Base-by-base conservation (phyloP, 2,888 invertebrate genomes). In the Drosophila kambysellisi region DNA sequence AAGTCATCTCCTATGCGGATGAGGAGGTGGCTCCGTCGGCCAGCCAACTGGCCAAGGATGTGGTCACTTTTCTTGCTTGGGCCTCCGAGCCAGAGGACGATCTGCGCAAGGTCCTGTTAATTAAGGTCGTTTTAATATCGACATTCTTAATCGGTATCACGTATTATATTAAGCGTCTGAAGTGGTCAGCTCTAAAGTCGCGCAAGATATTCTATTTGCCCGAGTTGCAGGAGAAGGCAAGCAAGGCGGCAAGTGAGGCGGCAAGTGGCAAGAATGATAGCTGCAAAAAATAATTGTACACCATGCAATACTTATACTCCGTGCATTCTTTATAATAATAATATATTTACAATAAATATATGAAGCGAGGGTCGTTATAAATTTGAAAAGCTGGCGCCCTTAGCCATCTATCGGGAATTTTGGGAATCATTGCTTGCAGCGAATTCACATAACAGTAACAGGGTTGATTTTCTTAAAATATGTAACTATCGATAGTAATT, bases 1-100 rank as follows among this genome's bases (percentile, higher is more conserved):
- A 96, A 94, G 95, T 62, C 7, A 94, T 97, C 20, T 20, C 69
- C 9, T 82, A 66, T 71, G 92, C 94, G 35, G 98, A 98, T 93
- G 99, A 98, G 71, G 99, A 99, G 73, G 99, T 99, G 53, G 96
- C 98, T 46, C 96, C 99, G 35, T 96, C 97, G 50, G 96, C 97
- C 80, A 97, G 98, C 91, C 99, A 99, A 94, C 94, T 99, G 91
- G 98, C 99, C 66, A 99, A 99, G 94, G 99, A 99, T 94, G 96
- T 99, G 33, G 93, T 95, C 50, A 96, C 96, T 69, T 99, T 99
- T 95, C 95, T 99, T 68, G 96, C 96, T 92, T 99, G 99, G 98
- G 95, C 97, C 64, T 95, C 97, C 0, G 98, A 99, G 93, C 98
- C 98, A 0, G 98, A 99, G 92, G 95, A 96, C 69, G 99, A 99